phyloP scores from a whole-genome alignment of 2,797 vertebrate genomes.

The Anguilla obscura region DNA sequence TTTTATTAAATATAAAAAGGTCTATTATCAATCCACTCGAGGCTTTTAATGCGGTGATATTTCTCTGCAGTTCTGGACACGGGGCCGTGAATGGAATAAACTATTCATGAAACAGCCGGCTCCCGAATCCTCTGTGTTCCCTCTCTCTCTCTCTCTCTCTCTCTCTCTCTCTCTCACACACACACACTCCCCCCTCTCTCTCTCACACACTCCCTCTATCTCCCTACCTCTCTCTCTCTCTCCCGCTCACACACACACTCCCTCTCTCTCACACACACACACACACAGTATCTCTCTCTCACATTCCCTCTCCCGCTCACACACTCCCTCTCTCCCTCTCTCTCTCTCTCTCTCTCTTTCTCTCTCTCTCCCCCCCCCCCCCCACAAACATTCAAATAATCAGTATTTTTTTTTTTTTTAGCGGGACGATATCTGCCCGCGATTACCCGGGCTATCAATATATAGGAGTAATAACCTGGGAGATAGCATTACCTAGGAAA shows the following conservation, averaged over 20 bases:
- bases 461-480: slow-evolving; percentile 83
- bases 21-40: slow-evolving; percentile 35
- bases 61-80: slow-evolving; percentile 35
- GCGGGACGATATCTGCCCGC: slow-evolving; percentile 76
- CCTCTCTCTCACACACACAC: too few relatives aligned
- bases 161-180: slow-evolving; percentile 27
- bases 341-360: slow-evolving; percentile 15
- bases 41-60: slow-evolving; percentile 37
- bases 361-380: slow-evolving; percentile 36
- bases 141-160: slow-evolving; percentile 33
- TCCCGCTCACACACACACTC: too few relatives aligned
- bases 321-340: neutral
- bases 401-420: slow-evolving; percentile 59
- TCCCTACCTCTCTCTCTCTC: too few relatives aligned
- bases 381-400: slow-evolving; percentile 80
- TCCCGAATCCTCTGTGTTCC: slow-evolving; percentile 39
- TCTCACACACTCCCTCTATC: too few relatives aligned
- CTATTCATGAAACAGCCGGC: slow-evolving; percentile 44
- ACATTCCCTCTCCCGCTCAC: too few relatives aligned
- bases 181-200: too few relatives aligned
- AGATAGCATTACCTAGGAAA: slow-evolving; percentile 83
- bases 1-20: slow-evolving; percentile 37
- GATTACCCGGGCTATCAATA: slow-evolving; percentile 84
- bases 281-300: too few relatives aligned
- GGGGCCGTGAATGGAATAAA: slow-evolving; percentile 38